Conservation (phyloP, 2,113 vertebrate genomes). For the Caloenas nicobarica region DNA sequence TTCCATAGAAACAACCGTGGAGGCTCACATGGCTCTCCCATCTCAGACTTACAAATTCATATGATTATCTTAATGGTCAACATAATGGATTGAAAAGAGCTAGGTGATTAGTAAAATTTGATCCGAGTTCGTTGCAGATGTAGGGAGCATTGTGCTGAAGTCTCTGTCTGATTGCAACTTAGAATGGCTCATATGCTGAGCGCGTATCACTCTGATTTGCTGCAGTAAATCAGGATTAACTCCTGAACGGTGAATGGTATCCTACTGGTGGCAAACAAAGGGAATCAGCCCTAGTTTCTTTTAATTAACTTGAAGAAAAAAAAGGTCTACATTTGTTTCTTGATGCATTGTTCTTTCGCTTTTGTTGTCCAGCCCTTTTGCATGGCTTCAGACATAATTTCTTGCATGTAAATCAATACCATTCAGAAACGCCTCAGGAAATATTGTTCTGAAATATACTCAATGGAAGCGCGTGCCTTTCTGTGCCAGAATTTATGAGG, state of each 20-base stretch:
- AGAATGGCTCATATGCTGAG: not conserved
- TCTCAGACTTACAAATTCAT: conserved; percentile 49
- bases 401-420: conserved; percentile 8
- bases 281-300: not conserved
- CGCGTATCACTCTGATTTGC: not conserved
- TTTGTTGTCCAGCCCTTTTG: not conserved
- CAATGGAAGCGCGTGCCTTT: not conserved
- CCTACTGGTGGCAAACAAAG: conserved; percentile 17
- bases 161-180: not conserved
- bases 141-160: not conserved
- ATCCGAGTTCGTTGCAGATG: conserved; percentile 1
- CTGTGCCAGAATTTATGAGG: not conserved
- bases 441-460: conserved; percentile 1
- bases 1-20: conserved; percentile 67
- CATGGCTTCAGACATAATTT: not conserved
- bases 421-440: conserved; percentile 40
- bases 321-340: not conserved
- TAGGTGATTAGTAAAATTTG: conserved; percentile 11
- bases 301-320: not conserved
- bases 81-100: conserved; percentile 29
- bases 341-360: not conserved
- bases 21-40: conserved; percentile 37
- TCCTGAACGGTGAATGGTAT: not conserved
- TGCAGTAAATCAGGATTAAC: conserved; percentile 35
- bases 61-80: conserved; percentile 58